Evolutionary conservation across 35 echinoderm and acorn worm genomes (phyloP).

Genomic region (Lytechinus pictus): DNA sequence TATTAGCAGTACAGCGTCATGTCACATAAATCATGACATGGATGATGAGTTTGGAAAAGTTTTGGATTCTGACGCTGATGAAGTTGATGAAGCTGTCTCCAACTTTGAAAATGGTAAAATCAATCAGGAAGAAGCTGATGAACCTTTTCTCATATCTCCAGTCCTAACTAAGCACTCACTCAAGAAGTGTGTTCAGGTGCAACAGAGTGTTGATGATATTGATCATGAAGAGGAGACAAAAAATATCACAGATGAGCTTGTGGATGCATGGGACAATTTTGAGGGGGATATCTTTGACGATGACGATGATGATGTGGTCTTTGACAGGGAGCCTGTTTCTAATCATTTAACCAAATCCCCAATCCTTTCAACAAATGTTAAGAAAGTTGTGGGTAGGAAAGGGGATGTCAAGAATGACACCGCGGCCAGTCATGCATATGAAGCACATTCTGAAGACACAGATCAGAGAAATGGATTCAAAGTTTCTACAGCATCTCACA

Average conservation of each 20-base stretch:
- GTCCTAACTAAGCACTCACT: too few relatives aligned
- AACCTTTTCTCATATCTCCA: too few relatives aligned
- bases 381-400: not conserved
- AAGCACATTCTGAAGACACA: not conserved
- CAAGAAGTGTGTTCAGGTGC: too few relatives aligned
- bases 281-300: slow-evolving; percentile 49
- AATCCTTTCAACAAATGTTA: not conserved
- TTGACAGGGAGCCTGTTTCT: not conserved
- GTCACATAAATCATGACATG: not conserved
- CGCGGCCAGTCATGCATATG: not conserved
- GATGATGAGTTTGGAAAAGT: not conserved
- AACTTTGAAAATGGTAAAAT: not conserved
- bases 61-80: not conserved
- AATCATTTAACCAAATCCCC: not conserved
- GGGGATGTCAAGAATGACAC: not conserved
- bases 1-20: not conserved
- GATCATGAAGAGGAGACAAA: not conserved
- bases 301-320: not conserved
- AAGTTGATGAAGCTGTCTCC: not conserved
- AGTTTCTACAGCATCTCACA: not conserved
- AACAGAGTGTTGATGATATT: not conserved
- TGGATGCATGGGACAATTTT: slow-evolving; percentile 43
- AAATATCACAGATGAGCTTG: not conserved
- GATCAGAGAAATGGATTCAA: not conserved
- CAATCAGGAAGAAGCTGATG: not conserved